Base-by-base conservation (phyloP, 2,888 invertebrate genomes). In the Drosophila pseudotalamancana region DNA sequence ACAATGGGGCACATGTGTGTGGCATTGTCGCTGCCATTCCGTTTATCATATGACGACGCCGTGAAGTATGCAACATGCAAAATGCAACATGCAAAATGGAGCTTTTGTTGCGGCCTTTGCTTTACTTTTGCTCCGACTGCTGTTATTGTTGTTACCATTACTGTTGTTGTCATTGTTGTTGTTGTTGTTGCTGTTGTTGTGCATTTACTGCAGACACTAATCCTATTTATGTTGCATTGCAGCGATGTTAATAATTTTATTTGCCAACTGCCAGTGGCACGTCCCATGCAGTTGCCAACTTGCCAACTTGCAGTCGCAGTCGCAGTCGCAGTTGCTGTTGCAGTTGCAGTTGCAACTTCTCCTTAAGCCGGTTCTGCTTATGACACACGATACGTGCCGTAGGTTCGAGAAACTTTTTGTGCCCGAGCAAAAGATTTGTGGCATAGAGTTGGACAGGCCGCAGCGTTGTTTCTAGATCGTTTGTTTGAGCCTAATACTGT, bases 161-260 rank as follows among this genome's bases (percentile, higher is more conserved):
- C 42, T 61, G 56, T 25, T 48, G 51, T 27, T 65, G 65, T 70
- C n/a, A n/a, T 21, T 14, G 35, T 54, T 68, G 56, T 39, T 59
- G 63, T 23, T 66, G 46, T 19, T 43, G 57, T 34, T 70, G 45
- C 42, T 61, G 56, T 25, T 48, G 51, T 27, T 65, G 65, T 70
- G 75, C 81, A 67, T 67, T 83, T 78, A 69, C 81, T 78, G 83
- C 78, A 84, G 87, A 87, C 87, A 84, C 83, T 84, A 84, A 84
- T 84, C 83, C 83, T 87, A 87, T 84, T 84, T 84, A 87, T 87
- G 83, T 87, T 79, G 77, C 81, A 81, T 66, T 79, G 79, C 84
- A 84, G 81, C 72, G 87, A 77, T 87, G 84, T 87, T 84, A 84
- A 84, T 84, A 84, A 84, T 84, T 84, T 84, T 84, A 84, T 87